Base-by-base conservation (phyloP, 1,140 invertebrate genomes). In the Colletes gigas region DNA sequence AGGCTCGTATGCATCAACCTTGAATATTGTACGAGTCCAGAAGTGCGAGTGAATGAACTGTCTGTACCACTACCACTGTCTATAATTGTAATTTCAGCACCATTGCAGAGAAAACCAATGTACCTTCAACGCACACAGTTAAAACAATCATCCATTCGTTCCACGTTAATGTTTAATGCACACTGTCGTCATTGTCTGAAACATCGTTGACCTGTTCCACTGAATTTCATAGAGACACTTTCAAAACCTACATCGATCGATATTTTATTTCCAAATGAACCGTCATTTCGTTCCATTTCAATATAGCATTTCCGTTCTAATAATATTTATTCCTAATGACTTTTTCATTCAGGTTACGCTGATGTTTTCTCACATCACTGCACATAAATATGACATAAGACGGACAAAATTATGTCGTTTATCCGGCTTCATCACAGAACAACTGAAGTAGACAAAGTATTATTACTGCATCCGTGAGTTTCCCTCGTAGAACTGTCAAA, bases 391-490 rank as follows among this genome's bases (percentile, higher is more conserved):
- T 39, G 1, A 8, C 9, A 12, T 12, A 41, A 21, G 15, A 21
- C 8, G 41, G 15, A 3, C 55, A 3, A 4, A 50, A 17, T 47
- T 19, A 15, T 9, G 52, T 15, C 54, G 39, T 71, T 71, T 21
- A 60, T 70, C 21, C 57, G 15, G 17, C 41, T 62, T 62, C 52
- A 62, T 71, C 57, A 41, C 7, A n/a, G 15, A 41, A 14, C 30
- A 47, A 70, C 71, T 54, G 57, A 62, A 78, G 76, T 78, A 71
- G 14, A 14, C 59, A 10, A 47, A 73, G 39, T 55, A 73, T 78
- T 72, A 78, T 65, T 73, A 55, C 47, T 30, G 19, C 47, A 39
- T 17, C 10, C 39, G 68, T n/a, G 50, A 71, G 47, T 72, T 63
- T 52, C 60, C 66, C 17, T 60, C 41, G 21, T 10, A 4, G 44